Base-by-base conservation (phyloP, 2,113 vertebrate species). In the Mesoclemmys tuberculata region DNA sequence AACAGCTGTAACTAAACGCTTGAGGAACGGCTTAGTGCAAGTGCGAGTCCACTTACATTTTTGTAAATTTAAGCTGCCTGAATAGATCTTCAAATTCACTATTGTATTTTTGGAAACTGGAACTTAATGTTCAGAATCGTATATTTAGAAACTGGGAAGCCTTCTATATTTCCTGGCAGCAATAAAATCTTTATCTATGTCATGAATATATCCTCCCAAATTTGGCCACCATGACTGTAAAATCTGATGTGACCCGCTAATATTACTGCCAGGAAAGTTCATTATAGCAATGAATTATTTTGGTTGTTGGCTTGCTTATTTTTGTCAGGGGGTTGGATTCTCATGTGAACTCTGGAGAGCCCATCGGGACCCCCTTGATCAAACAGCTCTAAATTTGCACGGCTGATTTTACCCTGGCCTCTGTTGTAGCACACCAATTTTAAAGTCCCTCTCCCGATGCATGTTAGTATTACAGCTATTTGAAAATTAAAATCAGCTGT, bases 301-400 rank as follows among this genome's bases (percentile, higher is more conserved):
- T 90, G 56, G 74, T 90, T 78, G 27, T 89, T 14, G 1, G 19
- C n/a, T 81, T 93, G 46, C 61, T 93, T 91, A 4, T 44, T 93
- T 92, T 96, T 71, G 6, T 38, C 92, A 55, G 55, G 85, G 51
- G 82, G 16, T 27, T 87, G 51, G 10, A 90, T 75, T 80, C 41
- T 90, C 16, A 94, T n/a, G 8, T 16, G 61, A 79, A 44, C 27
- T 86, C 80, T 27, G 80, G n/a, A 86, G 18, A 1, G 29, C 6
- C 16, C 18, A 79, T 2, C 2, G 68, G 88, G 82, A 82, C 4
- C 80, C 88, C 49, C 8, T 89, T 64, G 11, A 19, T n/a, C 79
- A 93, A 29, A 0, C 2, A 83, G 0, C 3, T 13, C 2, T 35
- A 26, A 1, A 24, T 82, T 35, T 78, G 2, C 0, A 0, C 52